Base-by-base conservation (phyloP, 2,797 vertebrate genomes). In the Anabacerthia variegaticeps region DNA sequence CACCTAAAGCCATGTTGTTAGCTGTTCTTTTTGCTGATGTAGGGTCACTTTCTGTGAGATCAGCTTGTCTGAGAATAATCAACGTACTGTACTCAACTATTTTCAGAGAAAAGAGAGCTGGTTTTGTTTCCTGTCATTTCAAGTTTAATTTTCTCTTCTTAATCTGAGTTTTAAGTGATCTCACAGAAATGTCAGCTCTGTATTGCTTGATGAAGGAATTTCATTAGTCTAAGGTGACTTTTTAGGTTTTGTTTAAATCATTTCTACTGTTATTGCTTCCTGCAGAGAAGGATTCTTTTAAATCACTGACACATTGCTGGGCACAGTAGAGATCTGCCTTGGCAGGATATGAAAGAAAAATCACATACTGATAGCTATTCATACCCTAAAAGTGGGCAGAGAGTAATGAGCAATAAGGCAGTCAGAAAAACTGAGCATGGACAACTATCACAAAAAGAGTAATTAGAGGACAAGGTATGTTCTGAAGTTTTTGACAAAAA, bases 181-280 rank as follows among this genome's bases (percentile, higher is more conserved):
- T 85, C 56, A 75, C n/a, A 87, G 66, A 96, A 87, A 65, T 71
- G 54, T 58, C 65, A 85, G 59, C 39, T 62, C 63, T 55, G 16
- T 59, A 49, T 59, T 89, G 44, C 68, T 39, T 88, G 79, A 92
- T 87, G 75, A 91, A 88, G 85, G 85, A 89, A 96, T 96, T 96
- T 93, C 92, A 92, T 96, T 96, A 96, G 82, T 67, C 44, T 94
- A 78, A 89, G 91, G 86, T 89, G 93, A 96, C 92, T 83, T 94
- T 94, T 92, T 87, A 85, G 73, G 75, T 67, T 95, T 92, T 76
- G 58, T 95, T 96, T 94, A 95, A 96, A 90, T 96, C 7, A 96
- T 90, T 92, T 89, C 81, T 91, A 72, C 48, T 49, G 62, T 62
- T 89, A 93, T 71, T 96, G 72, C 81, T 91, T 95, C 87, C 92